Evolutionary conservation across 2,113 vertebrate species (phyloP), one percentile per base, ranked within the genome.

Genomic region (Serinus canaria): DNA sequence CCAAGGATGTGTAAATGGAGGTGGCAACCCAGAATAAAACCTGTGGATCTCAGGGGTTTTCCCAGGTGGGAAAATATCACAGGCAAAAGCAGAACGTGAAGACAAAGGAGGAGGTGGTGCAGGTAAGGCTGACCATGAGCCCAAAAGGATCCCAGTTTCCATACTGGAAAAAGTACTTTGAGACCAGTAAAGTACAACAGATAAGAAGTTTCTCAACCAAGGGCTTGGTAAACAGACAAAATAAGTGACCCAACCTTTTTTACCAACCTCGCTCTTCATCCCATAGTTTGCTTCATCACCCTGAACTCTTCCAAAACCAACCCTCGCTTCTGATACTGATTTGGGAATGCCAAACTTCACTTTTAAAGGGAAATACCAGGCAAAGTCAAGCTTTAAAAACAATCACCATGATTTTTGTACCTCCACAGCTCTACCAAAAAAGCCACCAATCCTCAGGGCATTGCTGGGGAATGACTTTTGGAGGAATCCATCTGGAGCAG

Each of bases 251-350:
- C 33, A 21, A 39, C 2, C 7, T 52, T 56, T 47, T 69, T 64
- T 22, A 1, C 16, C 12, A 53, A 37, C 4, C 4, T 17, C 46
- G 46, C n/a, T 53, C 8, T 67, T 68, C 20, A 25, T 13, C 15
- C 18, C 20, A 19, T 41, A 63, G 3, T 75, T 80, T 6, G 12
- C 24, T 21, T 90, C 6, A 59, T 20, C 28, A 55, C 14, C 35
- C 31, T 27, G 4, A 69, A 37, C 41, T 31, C 33, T 50, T 77
- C 49, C 69, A 55, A 77, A 90, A 20, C 31, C 37, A 72, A 21
- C 15, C 0, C 0, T 64, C 11, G 10, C 55, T 55, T 78, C 46
- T 30, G 19, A n/a, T 6, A 66, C 0, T 0, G 0, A 55, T 22
- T 24, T 58, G 15, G 37, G 37, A 72, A 80, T 30, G 30, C 35